Base-by-base conservation (phyloP, 2,888 invertebrate genomes). In the Apamea epomidion region DNA sequence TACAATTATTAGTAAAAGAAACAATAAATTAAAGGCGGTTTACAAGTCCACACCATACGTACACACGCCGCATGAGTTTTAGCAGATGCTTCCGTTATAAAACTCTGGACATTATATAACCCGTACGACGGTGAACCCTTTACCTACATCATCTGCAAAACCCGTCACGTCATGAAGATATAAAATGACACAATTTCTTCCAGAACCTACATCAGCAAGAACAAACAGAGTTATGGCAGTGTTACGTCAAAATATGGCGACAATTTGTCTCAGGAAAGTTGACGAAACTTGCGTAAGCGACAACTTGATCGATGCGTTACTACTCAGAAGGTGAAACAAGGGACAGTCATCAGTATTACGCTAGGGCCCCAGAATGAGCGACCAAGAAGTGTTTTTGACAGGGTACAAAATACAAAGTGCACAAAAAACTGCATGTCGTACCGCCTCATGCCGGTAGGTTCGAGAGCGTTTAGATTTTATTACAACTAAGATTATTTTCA, bases 241-340 rank as follows among this genome's bases (percentile, higher is more conserved):
- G 58, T 67, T 85, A 81, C 67, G 45, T 81, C 82, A 85, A 84
- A 80, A 78, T 80, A 88, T 85, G 74, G 84, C 70, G 67, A 74
- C 74, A 76, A 83, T 83, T 84, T 83, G 80, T 87, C 77, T 82
- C 48, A 48, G 60, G 64, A 84, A 90, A 80, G 70, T 85, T 83
- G 80, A 74, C 83, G 72, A 82, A 78, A 85, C 85, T 75, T 80
- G 69, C 76, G 77, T 75, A 65, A 67, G 71, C 62, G 42, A 67
- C 72, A 67, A 70, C 84, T 89, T 91, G 92, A 93, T 92, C 92
- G 92, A 93, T 92, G 91, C 88, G 92, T 93, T 91, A 90, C 91
- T 90, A 91, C 89, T 90, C 79, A 86, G 81, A 88, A 89, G 87
- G 86, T 90, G 83, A 91, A 92, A 92, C 91, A 92, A 92, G 90